Percentiles rank a stretch among this genome's conserved stretches.
Evolutionary conservation across 2,888 invertebrate species (phyloP).

Genomic region (Machimus atricapillus): DNA sequence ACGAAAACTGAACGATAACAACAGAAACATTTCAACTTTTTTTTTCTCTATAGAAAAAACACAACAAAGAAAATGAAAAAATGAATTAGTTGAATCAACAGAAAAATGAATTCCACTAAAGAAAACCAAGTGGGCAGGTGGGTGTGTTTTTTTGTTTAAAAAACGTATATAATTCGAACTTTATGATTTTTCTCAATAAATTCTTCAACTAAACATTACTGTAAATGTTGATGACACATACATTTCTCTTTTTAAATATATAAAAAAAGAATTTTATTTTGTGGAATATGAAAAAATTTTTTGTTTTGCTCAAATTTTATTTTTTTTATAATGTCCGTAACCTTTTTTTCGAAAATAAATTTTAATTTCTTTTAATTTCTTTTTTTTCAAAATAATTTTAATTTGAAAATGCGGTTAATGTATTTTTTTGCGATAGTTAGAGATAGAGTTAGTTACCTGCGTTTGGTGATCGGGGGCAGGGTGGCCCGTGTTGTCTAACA

Average conservation of each 20-base stretch:
- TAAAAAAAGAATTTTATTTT: slow-evolving; percentile 9
- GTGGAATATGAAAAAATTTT: slow-evolving; percentile 28
- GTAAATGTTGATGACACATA: slow-evolving; percentile 44
- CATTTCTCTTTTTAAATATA: slow-evolving; percentile 16
- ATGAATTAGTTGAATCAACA: slow-evolving; percentile 36
- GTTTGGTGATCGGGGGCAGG: slow-evolving; percentile 76
- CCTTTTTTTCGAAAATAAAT: slow-evolving; percentile 28
- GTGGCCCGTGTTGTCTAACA: slow-evolving; percentile 87
- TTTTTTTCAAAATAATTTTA: slow-evolving; percentile 8
- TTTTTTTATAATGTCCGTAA: not conserved
- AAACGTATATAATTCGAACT: slow-evolving; percentile 37
- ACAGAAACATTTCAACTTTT: not conserved
- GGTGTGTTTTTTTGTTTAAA: slow-evolving; percentile 45
- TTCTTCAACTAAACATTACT: slow-evolving; percentile 35
- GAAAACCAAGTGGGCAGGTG: slow-evolving; percentile 48
- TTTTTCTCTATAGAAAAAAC: not conserved
- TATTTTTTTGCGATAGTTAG: slow-evolving; percentile 45
- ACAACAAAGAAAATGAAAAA: not conserved
- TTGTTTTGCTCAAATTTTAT: slow-evolving; percentile 36
- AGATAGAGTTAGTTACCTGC: slow-evolving; percentile 68
- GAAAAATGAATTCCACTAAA: slow-evolving; percentile 34
- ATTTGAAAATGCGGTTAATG: slow-evolving; percentile 38
- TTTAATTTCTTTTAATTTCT: not conserved
- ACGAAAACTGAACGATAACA: not conserved
- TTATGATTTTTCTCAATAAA: slow-evolving; percentile 28